Evolutionary conservation across 2,888 invertebrate species (phyloP).

Genomic region (Tinea semifulvella): DNA sequence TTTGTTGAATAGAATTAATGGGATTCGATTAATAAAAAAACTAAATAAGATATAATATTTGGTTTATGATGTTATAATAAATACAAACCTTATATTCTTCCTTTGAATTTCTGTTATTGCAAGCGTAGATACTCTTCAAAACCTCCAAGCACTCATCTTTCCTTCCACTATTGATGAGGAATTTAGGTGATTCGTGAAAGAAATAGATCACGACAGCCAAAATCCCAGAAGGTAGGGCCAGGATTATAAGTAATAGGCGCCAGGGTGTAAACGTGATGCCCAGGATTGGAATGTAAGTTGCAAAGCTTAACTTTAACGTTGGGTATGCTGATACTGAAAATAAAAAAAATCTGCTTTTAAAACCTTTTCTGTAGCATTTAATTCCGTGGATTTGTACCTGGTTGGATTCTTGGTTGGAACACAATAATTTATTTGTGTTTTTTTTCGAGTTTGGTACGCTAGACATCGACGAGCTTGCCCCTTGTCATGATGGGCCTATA

Average conservation of each 20-base stretch:
- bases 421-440: no score
- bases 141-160: conserved; percentile 67
- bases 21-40: no score
- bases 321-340: conserved; percentile 71
- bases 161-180: conserved; percentile 70
- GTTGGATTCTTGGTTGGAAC: no score
- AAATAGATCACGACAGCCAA: conserved; percentile 67
- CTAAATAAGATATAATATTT: no score
- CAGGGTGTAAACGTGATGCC: conserved; percentile 73
- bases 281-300: conserved; percentile 41
- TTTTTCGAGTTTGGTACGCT: no score
- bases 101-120: conserved; percentile 34
- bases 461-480: no score
- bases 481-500: no score
- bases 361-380: no score
- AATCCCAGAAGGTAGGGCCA: conserved; percentile 48
- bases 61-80: background rate
- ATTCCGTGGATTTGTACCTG: no score
- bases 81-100: conserved; percentile 36
- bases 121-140: conserved; percentile 39
- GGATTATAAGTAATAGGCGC: conserved; percentile 72
- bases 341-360: conserved; percentile 13
- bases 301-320: conserved; percentile 65
- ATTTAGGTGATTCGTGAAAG: conserved; percentile 84
- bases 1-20: no score